Evolutionary conservation across 1,140 invertebrate species (phyloP).

Genomic region (Hyposmocoma kahamanoa): DNA sequence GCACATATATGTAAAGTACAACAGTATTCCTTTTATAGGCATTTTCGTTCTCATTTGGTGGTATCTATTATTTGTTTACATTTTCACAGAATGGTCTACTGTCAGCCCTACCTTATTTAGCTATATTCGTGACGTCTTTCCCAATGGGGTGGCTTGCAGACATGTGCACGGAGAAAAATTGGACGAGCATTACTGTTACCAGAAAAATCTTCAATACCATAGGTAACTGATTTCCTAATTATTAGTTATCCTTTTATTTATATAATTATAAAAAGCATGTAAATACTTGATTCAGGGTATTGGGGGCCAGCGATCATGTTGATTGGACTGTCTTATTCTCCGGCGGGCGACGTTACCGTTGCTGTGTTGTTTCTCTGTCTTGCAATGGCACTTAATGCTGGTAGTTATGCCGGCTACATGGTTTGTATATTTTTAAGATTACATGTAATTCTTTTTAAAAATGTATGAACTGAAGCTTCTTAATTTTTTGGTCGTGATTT

Average conservation of each 20-base stretch:
- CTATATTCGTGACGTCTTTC: constrained; percentile 76
- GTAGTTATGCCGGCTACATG: constrained; percentile 77
- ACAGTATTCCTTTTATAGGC: too few relatives aligned
- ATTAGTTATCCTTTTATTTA: neutral
- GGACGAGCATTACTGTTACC: constrained; percentile 35
- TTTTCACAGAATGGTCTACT: constrained; percentile 78
- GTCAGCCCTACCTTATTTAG: constrained; percentile 83
- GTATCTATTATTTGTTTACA: constrained; percentile 5
- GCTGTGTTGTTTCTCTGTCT: constrained; percentile 73
- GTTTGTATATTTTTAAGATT: constrained; percentile 42
- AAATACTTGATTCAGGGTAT: constrained; percentile 42
- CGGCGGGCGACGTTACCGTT: constrained; percentile 44
- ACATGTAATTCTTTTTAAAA: too few relatives aligned
- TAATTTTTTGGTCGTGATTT: too few relatives aligned
- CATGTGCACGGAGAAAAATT: constrained; percentile 64
- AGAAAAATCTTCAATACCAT: constrained; percentile 29
- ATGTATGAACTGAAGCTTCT: too few relatives aligned
- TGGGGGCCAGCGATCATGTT: constrained; percentile 72
- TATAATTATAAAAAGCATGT: neutral
- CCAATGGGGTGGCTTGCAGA: constrained; percentile 75
- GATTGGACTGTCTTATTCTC: constrained; percentile 71
- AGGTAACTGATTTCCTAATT: constrained; percentile 10
- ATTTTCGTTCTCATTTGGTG: too few relatives aligned
- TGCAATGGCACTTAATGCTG: constrained; percentile 80
- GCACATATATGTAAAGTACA: too few relatives aligned